Evolutionary conservation across 2,113 vertebrate genomes (phyloP).

Genomic region (Equus quagga): DNA sequence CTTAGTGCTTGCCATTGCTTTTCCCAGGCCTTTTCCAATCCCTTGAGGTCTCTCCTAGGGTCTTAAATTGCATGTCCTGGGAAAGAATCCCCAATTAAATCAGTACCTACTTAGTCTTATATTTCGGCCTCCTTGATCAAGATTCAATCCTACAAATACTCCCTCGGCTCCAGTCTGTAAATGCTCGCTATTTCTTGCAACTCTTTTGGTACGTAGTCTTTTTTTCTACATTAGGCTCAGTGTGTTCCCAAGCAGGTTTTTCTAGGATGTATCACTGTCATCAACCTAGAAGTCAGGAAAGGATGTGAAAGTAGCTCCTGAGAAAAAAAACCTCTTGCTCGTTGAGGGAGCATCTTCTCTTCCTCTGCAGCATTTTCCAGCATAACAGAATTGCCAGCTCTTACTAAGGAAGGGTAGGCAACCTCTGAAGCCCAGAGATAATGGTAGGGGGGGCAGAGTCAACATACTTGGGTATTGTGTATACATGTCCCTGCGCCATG

Average conservation of each 20-base stretch:
- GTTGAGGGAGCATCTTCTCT: not conserved
- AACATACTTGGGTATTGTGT: not conserved
- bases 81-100: not conserved
- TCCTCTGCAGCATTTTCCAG: not conserved
- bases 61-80: not conserved
- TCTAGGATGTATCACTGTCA: not conserved
- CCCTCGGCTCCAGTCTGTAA: not conserved
- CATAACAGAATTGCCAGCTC: not conserved
- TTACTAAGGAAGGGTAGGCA: not conserved
- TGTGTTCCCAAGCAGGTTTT: not conserved
- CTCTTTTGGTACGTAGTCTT: not conserved
- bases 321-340: not conserved
- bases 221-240: not conserved
- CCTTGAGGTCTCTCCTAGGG: not conserved
- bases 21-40: not conserved
- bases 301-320: not conserved
- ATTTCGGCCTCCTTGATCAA: not conserved
- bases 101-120: not conserved
- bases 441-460: not conserved
- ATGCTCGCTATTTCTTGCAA: not conserved
- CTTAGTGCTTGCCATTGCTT: not conserved
- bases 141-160: not conserved
- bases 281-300: not conserved
- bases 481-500: rapidly evolving
- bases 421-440: not conserved